Conservation (phyloP, 2,888 invertebrate species). For the Proisotoma minuta region DNA sequence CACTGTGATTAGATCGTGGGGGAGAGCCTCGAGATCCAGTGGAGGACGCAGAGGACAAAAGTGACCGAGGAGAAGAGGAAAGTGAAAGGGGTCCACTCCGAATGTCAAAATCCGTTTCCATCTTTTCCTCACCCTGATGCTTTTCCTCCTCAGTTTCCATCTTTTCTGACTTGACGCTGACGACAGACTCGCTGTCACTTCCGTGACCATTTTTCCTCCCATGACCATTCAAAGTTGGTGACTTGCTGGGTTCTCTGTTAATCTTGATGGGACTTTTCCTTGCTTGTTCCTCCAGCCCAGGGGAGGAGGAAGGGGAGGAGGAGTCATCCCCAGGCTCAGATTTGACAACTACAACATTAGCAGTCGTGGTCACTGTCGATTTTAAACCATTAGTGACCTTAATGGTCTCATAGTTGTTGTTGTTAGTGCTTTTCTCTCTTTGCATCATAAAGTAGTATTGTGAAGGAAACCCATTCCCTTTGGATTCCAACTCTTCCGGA, state of each 20-base stretch:
- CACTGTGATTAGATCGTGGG: conserved; percentile 17
- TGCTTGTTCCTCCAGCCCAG: conserved; percentile 4
- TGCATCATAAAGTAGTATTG: conserved; percentile 43
- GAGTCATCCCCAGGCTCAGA: conserved; percentile 35
- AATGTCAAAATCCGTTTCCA: conserved; percentile 3
- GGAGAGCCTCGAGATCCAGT: conserved; percentile 28
- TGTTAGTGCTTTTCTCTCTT: conserved; percentile 22
- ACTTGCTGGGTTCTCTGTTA: conserved; percentile 1
- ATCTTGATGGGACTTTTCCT: conserved; percentile 11
- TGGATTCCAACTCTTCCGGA: conserved; percentile 44
- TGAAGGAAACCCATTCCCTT: conserved; percentile 40
- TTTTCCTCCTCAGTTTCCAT: conserved; percentile 26
- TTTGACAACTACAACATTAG: conserved; percentile 38
- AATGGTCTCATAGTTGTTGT: conserved; percentile 27
- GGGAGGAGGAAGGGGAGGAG: conserved; percentile 14
- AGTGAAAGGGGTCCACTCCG: conserved; percentile 15
- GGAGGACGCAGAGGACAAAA: conserved; percentile 36
- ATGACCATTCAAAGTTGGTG: conserved; percentile 1
- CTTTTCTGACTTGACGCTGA: conserved; percentile 37
- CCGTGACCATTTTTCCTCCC: conserved; percentile 10
- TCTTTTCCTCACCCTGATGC: conserved; percentile 24
- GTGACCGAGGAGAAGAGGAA: conserved; percentile 31
- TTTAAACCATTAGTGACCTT: conserved; percentile 21
- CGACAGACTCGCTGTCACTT: conserved; percentile 33
- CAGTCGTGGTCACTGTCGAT: conserved; percentile 30